Percentiles rank a stretch among this genome's conserved stretches.
These are phyloP conservation scores for Henricia sp. DNA, from an alignment of 53 echinoderm and acorn worm species.

Conservation along the genomic window DNA sequence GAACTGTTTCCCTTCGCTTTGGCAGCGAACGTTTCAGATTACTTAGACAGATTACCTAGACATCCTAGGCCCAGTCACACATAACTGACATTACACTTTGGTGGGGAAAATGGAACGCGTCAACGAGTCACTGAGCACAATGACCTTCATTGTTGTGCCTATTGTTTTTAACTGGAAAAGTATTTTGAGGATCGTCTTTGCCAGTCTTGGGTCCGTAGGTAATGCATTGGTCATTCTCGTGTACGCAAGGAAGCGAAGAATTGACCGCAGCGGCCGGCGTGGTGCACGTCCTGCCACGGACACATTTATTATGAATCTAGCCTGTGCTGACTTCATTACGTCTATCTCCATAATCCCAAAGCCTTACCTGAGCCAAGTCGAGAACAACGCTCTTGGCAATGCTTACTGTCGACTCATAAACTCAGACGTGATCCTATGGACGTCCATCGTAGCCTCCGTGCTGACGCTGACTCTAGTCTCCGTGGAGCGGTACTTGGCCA, in stretches of 20 bases:
- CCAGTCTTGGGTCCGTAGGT: conserved; percentile 67
- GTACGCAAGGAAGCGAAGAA: conserved; percentile 34
- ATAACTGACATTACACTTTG: no score
- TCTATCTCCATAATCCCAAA: conserved; percentile 55
- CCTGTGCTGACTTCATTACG: conserved; percentile 47
- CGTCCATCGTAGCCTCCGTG: conserved; percentile 53
- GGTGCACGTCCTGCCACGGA: conserved; percentile 16
- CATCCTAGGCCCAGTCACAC: no score
- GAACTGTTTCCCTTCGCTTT: no score
- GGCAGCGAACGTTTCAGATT: no score
- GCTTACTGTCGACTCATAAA: conserved; percentile 51
- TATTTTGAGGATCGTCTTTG: conserved; percentile 57
- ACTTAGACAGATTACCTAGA: no score
- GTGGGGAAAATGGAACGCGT: no score
- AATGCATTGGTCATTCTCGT: conserved; percentile 67
- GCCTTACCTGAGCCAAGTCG: conserved; percentile 16
- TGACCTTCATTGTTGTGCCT: conserved; percentile 17
- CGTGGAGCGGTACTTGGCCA: conserved; percentile 37
- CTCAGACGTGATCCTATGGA: conserved; percentile 46
- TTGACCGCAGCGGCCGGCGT: background rate
- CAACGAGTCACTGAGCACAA: no score
- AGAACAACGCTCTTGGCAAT: conserved; percentile 12
- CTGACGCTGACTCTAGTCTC: conserved; percentile 42
- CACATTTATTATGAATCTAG: conserved; percentile 26
- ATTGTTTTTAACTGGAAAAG: conserved; percentile 56